A percentile compares a stretch with the other conserved stretches of the same genome.
Evolutionary conservation across 2,888 invertebrate species (phyloP).

Genomic region (Tricholauxania praeusta): DNA sequence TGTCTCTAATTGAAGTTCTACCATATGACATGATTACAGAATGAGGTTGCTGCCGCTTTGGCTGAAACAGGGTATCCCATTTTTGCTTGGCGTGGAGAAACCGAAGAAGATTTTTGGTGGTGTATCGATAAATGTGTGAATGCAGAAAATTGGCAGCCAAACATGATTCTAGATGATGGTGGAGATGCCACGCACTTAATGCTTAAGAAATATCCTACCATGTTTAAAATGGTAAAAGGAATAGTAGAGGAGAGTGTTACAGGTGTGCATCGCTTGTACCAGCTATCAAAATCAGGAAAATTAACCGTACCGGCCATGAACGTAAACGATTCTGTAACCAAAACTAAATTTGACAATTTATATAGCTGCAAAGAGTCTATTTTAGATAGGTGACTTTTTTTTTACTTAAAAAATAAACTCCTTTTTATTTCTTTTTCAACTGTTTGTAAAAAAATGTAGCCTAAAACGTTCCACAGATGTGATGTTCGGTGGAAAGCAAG

Average conservation of each 20-base stretch:
- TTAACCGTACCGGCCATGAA: conserved; percentile 97
- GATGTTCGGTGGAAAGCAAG: conserved; percentile 98
- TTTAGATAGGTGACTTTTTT: conserved; percentile 72
- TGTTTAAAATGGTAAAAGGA: conserved; percentile 94
- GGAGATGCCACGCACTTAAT: conserved; percentile 97
- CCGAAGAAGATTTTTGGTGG: conserved; percentile 99
- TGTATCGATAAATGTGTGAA: conserved; percentile 97
- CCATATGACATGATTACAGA: conserved; percentile 70
- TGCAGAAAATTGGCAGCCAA: conserved; percentile 94
- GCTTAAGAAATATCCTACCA: conserved; percentile 93
- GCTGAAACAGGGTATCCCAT: conserved; percentile 91
- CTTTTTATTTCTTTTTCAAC: conserved; percentile 27
- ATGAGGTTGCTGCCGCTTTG: conserved; percentile 95
- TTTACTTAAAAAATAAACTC: background rate
- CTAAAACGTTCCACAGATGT: conserved; percentile 76
- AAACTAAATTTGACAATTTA: conserved; percentile 97
- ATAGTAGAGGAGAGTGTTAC: conserved; percentile 98
- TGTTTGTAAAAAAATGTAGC: conserved; percentile 64
- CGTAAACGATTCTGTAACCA: conserved; percentile 97
- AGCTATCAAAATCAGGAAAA: conserved; percentile 94
- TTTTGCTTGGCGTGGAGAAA: conserved; percentile 97
- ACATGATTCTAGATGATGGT: conserved; percentile 97
- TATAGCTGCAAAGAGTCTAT: conserved; percentile 96
- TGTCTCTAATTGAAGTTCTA: conserved; percentile 5
- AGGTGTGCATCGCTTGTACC: conserved; percentile 96